Base-by-base conservation (phyloP, 1,140 invertebrate species). In the Eubasilissa regina region DNA sequence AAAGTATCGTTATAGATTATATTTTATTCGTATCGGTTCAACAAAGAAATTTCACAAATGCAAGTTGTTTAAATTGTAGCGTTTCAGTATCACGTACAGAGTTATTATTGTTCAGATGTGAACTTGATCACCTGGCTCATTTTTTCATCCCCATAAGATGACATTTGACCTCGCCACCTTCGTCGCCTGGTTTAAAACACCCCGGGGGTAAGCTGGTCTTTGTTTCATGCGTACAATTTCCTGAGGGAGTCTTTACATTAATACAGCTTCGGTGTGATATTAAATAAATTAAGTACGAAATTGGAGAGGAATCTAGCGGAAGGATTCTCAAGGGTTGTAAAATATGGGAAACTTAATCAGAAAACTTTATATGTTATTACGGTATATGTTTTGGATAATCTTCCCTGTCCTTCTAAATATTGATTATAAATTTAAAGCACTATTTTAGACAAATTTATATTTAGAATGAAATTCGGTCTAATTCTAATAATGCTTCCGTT, bases 201-300 rank as follows among this genome's bases (percentile, higher is more conserved):
- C 12, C 58, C 58, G 7, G 15, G 25, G 19, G 12, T 62, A 25
- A 21, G 58, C 58, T 25, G 21, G 25, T 15, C 58, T 62, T 35
- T 62, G 58, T 62, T 25, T 25, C 58, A 35, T 13, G 9, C 58
- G 19, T 35, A 35, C 58, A 62, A 35, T 35, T 19, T 62, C 58
- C 58, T 25, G 8, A 11, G 19, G 21, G 21, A 25, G 15, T 62
- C 58, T 62, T 62, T 62, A 62, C 12, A 62, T 62, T 62, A 25
- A 25, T 25, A 62, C 13, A 62, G 25, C 58, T 62, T 62, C 21
- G 58, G 58, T 62, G 19, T 62, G 58, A 62, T 62, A 62, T 62
- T 62, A 62, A 62, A 62, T 21, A 62, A 7, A 62, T 62, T 62
- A 35, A 62, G 58, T 35, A 35, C 25, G 25, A 35, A 35, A 35